Evolutionary conservation across 2,888 invertebrate species (phyloP).

Genomic region (Sinopyrophorus schimmeli): DNA sequence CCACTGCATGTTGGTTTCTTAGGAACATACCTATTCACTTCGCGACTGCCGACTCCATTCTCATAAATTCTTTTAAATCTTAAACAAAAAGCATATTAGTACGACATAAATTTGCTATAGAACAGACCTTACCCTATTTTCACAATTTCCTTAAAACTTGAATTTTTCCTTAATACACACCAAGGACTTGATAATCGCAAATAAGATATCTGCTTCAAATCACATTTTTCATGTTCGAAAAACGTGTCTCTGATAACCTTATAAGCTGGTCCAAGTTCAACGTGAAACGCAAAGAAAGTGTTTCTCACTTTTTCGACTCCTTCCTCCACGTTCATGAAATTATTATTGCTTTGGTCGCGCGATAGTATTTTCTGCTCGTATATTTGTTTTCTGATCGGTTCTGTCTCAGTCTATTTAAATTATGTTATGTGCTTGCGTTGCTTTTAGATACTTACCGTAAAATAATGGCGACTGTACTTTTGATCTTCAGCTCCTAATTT

Average conservation of each 20-base stretch:
- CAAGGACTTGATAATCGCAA: slow-evolving; percentile 61
- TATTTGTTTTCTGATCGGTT: slow-evolving; percentile 59
- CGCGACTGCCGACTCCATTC: slow-evolving; percentile 59
- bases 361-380: slow-evolving; percentile 66
- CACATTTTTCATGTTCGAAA: slow-evolving; percentile 71
- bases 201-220: slow-evolving; percentile 64
- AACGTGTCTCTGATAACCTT: slow-evolving; percentile 69
- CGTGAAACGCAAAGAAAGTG: slow-evolving; percentile 70
- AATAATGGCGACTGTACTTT: slow-evolving; percentile 61
- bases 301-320: slow-evolving; percentile 63
- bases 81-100: too few relatives aligned
- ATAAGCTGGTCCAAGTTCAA: slow-evolving; percentile 68
- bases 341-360: slow-evolving; percentile 59
- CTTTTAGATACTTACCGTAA: slow-evolving; percentile 58
- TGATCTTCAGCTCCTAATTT: slow-evolving; percentile 65
- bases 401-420: slow-evolving; percentile 62
- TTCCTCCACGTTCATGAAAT: slow-evolving; percentile 63
- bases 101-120: too few relatives aligned
- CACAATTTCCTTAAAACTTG: slow-evolving; percentile 59
- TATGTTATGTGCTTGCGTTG: not conserved
- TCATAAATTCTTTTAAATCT: slow-evolving; percentile 60
- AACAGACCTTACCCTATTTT: slow-evolving; percentile 63
- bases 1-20: slow-evolving; percentile 60
- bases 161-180: slow-evolving; percentile 60
- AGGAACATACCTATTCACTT: slow-evolving; percentile 57